Base-by-base conservation (phyloP, 2,113 vertebrate genomes). In the Macaca nemestrina region DNA sequence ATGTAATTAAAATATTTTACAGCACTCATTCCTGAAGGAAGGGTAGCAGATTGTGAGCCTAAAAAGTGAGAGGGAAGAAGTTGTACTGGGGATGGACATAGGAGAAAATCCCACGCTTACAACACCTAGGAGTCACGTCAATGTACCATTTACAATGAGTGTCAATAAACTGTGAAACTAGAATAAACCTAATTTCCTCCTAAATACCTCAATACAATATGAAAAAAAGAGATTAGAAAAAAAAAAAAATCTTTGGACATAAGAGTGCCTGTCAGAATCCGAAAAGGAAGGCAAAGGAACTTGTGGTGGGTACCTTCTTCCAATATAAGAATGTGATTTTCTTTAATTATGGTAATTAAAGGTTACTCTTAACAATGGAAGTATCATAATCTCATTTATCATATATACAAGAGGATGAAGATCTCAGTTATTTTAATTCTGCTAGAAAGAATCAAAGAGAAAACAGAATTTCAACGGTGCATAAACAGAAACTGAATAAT, bases 391-490 rank as follows among this genome's bases (percentile, higher is more conserved):
- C 38, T 93, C 68, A 57, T 82, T 85, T 93, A 72, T 67, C 3
- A 22, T 40, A 67, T 2, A 48, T 61, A 95, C 10, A 82, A 73
- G n/a, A 52, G 17, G 32, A 73, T 85, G 40, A 75, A 45, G 10
- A 78, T 81, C 75, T 70, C 9, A 17, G 6, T 93, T 64, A 59
- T 48, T 91, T 94, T 78, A 94, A 89, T 87, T 87, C 8, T 95
- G 12, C 4, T 87, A 67, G 8, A 87, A 88, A 80, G 38, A 78
- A 84, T 76, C 2, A 52, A 76, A 30, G 96, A n/a, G 30, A 13
- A 68, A 97, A 92, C 32, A 57, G 12, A n/a, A 92, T 94, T 88
- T 94, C 45, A 92, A 32, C 59, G 32, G n/a, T 84, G 90, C 18
- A 35, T 88, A 81, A 94, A 30, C 0, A 86, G 32, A 79, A 90